phyloP scores from a whole-genome alignment of 2,113 vertebrate genomes.

The Ceyx margarethae region DNA sequence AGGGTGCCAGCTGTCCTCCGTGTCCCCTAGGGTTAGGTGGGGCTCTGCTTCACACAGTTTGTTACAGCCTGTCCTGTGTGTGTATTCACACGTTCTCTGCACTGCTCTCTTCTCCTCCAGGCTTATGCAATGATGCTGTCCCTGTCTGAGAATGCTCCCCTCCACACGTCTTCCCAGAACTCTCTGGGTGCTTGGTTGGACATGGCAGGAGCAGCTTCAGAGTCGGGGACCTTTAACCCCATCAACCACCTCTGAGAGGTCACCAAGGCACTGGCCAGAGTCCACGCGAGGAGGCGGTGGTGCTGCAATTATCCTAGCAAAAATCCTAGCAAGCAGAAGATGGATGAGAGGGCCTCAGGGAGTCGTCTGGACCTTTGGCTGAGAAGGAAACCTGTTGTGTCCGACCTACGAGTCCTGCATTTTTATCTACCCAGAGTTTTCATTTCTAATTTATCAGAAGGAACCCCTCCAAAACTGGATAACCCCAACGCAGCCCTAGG shows the following conservation, averaged over 20 bases:
- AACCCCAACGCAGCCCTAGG: not conserved
- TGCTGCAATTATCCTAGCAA: slow-evolving; percentile 39
- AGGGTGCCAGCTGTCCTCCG: not conserved
- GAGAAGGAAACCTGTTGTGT: slow-evolving; percentile 18
- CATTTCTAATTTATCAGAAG: slow-evolving; percentile 24
- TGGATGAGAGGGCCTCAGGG: slow-evolving; percentile 47
- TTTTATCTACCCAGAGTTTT: not conserved
- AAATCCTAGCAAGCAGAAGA: slow-evolving; percentile 58
- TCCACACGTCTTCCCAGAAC: slow-evolving; percentile 92
- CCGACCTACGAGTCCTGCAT: not conserved
- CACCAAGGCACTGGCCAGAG: slow-evolving; percentile 41
- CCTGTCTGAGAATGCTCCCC: slow-evolving; percentile 93
- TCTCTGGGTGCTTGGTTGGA: slow-evolving; percentile 98
- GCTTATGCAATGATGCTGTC: slow-evolving; percentile 99
- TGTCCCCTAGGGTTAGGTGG: not conserved
- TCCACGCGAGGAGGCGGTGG: slow-evolving; percentile 36
- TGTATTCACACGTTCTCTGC: not conserved
- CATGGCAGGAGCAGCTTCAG: slow-evolving; percentile 89
- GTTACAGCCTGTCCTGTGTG: fast-evolving
- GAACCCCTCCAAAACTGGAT: slow-evolving; percentile 38
- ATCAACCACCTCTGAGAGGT: slow-evolving; percentile 93
- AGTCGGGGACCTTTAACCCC: slow-evolving; percentile 92
- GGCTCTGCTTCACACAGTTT: not conserved
- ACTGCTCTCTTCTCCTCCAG: slow-evolving; percentile 65
- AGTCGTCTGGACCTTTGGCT: slow-evolving; percentile 25